Evolutionary conservation across 2,888 invertebrate species (phyloP), one percentile per base, ranked within the genome.

Genomic region (Patella ulyssiponensis): DNA sequence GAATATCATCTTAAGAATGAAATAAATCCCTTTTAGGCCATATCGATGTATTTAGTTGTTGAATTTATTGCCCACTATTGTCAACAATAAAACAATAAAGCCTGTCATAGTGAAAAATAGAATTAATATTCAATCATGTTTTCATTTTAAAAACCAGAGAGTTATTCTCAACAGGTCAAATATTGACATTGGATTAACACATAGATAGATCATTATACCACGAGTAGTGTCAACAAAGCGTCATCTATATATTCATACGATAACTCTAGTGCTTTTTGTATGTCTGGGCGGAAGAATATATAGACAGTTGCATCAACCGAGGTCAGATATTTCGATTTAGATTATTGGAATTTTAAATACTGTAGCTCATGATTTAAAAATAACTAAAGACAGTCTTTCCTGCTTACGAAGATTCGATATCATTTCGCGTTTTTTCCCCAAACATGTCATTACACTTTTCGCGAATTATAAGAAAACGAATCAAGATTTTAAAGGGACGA

Each of bases 161-260:
- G 64, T 23, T 64, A 64, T 64, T 64, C 64, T 23, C 64, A 20
- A 20, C 64, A 23, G 20, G 20, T 14, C 20, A 64, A 64, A 64
- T 64, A 64, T 64, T 64, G 64, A 23, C 64, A 64, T 23, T 64
- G 64, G 23, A 20, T 64, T 64, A 23, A 23, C 64, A 64, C 64
- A 64, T 64, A 20, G 64, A 64, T 64, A 14, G 64, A 64, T 23
- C 20, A 23, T 64, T 64, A 20, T 64, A 20, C 64, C 64, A 64
- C 64, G 64, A 3, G 64, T 23, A 23, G n/a, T 64, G 23, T 64
- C 64, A 64, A 64, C 17, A 64, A 23, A 64, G 20, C 20, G 20
- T 11, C 23, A 11, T 20, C 64, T 23, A 64, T 15, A 64, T 64
- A 64, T 64, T 23, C 20, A 64, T 23, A 14, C 20, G 15, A 23